These are phyloP conservation scores for Melanotus villosus DNA, from an alignment of 2,888 invertebrate species.

Conservation along the genomic window DNA sequence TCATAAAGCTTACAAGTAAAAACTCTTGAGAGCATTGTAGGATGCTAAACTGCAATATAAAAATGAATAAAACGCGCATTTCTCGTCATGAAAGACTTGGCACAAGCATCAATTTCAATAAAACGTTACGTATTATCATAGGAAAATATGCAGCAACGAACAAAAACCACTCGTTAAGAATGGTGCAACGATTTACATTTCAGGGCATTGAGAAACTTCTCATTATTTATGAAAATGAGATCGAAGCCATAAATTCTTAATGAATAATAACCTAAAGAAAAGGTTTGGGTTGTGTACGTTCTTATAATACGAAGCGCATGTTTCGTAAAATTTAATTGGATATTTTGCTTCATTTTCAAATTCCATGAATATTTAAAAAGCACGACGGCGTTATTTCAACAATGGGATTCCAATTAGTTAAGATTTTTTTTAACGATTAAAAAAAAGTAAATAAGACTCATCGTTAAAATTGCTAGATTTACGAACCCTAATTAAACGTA, in stretches of 20 bases:
- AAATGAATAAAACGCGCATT: background rate
- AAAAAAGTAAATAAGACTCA: no score
- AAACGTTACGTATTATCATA: background rate
- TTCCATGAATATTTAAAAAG: conserved; percentile 4
- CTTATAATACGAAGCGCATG: background rate
- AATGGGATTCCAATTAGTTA: background rate
- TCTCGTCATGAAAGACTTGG: background rate
- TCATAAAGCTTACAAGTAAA: no score
- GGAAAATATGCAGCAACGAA: background rate
- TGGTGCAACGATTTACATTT: background rate
- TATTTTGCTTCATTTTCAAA: conserved; percentile 11
- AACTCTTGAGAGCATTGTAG: no score
- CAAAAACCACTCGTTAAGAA: background rate
- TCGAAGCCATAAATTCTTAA: conserved; percentile 1
- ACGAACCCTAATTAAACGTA: no score
- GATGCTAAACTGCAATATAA: no score
- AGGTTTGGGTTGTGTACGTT: background rate
- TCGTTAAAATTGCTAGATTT: no score
- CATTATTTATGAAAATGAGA: background rate
- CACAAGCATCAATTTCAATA: background rate
- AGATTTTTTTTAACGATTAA: background rate
- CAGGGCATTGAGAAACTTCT: background rate
- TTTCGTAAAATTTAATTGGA: conserved; percentile 11
- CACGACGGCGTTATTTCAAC: background rate
- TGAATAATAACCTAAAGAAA: background rate